Percentiles rank a stretch among this genome's conserved stretches.
phyloP scores from a whole-genome alignment of 64 coral and sea anemone genomes.

The Cladopsammia gracilis region DNA sequence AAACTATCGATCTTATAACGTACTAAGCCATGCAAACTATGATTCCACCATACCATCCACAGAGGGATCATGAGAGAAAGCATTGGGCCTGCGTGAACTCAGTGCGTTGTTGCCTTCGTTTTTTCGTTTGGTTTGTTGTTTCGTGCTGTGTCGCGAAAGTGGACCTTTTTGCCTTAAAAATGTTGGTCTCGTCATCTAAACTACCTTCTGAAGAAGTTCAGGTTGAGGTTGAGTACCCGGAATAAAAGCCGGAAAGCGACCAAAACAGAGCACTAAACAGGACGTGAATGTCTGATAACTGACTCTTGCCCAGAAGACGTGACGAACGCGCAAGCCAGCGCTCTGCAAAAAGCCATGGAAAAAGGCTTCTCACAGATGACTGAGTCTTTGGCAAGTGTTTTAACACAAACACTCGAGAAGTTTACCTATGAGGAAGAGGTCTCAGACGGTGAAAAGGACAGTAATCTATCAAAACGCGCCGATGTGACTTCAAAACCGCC shows the following conservation, averaged over 20 bases:
- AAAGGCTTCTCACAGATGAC: slow-evolving; percentile 15
- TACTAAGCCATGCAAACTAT: no score
- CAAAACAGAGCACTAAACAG: neutral
- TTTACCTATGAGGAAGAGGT: neutral
- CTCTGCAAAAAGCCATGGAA: neutral
- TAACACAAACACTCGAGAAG: slow-evolving; percentile 3
- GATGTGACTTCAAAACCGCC: neutral
- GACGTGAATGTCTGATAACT: neutral
- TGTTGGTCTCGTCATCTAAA: neutral
- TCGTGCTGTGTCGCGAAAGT: no score
- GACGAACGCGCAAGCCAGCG: neutral
- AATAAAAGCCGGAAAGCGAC: neutral
- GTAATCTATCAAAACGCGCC: neutral
- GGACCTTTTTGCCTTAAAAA: neutral
- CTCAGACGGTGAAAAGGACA: neutral
- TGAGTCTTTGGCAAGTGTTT: neutral
- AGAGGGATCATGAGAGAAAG: no score
- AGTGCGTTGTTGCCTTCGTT: no score
- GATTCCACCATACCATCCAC: no score
- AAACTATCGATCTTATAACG: no score
- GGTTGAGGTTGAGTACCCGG: neutral
- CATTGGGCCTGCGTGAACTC: no score
- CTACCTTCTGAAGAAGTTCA: neutral
- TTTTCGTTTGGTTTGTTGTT: no score
- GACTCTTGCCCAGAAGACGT: neutral